Evolutionary conservation across 2,888 invertebrate species (phyloP).

Genomic region (Dinocampus coccinellae): DNA sequence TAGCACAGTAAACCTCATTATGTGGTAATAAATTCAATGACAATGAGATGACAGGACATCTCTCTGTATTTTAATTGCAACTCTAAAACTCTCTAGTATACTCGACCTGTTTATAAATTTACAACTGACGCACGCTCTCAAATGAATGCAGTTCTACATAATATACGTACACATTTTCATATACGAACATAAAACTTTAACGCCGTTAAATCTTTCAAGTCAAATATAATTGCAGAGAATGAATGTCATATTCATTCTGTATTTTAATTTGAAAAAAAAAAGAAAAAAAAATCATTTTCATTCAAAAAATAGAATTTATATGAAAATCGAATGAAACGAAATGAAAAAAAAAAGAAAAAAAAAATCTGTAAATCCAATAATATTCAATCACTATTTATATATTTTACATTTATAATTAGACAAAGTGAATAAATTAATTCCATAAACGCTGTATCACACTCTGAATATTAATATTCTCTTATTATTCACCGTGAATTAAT

Average conservation of each 20-base stretch:
- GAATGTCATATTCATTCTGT: not conserved
- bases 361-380: not conserved
- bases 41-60: not conserved
- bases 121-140: constrained; percentile 4
- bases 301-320: too few species aligned
- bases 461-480: not conserved
- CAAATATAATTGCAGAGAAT: not conserved
- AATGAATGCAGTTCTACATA: not conserved
- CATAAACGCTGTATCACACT: not conserved
- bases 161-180: not conserved
- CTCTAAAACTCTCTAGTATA: constrained; percentile 1
- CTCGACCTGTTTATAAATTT: constrained; percentile 25
- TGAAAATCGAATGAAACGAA: too few species aligned
- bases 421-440: not conserved
- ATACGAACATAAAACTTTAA: not conserved
- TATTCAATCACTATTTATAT: not conserved
- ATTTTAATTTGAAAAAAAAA: too few species aligned
- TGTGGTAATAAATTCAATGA: not conserved
- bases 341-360: not conserved
- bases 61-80: constrained; percentile 24
- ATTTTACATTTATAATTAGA: not conserved
- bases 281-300: too few species aligned
- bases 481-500: not conserved
- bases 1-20: not conserved
- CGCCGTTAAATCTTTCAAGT: not conserved